Conservation (phyloP, 2,888 invertebrate species). For the Cybosia mesomella region DNA sequence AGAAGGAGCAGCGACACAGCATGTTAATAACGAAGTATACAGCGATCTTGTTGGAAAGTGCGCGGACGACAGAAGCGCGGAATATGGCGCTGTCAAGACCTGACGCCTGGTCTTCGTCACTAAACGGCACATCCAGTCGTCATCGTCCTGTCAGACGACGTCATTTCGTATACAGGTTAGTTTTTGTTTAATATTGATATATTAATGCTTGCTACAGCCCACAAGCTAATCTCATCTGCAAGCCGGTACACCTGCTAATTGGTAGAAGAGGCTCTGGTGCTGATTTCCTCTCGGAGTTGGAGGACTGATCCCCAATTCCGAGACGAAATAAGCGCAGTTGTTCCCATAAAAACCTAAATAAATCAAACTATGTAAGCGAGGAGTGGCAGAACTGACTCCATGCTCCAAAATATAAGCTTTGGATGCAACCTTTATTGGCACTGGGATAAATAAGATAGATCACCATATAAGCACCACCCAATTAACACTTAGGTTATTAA, state of each 20-base stretch:
- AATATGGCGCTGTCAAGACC: constrained; percentile 64
- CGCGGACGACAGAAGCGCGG: constrained; percentile 82
- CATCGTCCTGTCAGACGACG: constrained; percentile 69
- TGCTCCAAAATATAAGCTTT: no score
- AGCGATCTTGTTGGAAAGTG: constrained; percentile 89
- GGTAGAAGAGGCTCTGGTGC: no score
- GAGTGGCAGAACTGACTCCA: no score
- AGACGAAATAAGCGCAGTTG: no score
- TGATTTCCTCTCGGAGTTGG: no score
- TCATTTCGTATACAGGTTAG: constrained; percentile 75
- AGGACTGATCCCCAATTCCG: no score
- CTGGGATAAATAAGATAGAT: neutral
- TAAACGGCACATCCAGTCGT: constrained; percentile 67
- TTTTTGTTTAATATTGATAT: constrained; percentile 12
- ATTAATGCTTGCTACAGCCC: no score
- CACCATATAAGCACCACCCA: neutral
- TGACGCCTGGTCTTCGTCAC: constrained; percentile 70
- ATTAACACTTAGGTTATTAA: neutral
- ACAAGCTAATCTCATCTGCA: no score
- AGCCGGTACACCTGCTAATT: no score
- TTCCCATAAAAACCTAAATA: no score
- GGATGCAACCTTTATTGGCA: no score
- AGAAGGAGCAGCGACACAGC: constrained; percentile 50
- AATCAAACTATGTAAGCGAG: no score
- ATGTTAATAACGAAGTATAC: constrained; percentile 92